Conservation (phyloP, 2,888 invertebrate species). For the Tetheella fluctuosa region DNA sequence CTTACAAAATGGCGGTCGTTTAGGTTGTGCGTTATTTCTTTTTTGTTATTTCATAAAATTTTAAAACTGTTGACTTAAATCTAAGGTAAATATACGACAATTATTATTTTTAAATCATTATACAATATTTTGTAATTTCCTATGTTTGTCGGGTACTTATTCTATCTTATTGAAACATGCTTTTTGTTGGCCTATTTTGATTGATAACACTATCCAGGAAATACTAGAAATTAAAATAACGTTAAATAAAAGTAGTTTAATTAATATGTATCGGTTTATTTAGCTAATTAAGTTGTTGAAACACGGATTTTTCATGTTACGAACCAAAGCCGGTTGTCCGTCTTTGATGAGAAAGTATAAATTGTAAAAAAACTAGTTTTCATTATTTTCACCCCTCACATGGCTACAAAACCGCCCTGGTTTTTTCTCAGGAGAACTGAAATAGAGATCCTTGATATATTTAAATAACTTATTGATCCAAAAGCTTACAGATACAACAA, state of each 20-base stretch:
- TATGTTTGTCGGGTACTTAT: background rate
- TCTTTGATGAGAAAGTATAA: background rate
- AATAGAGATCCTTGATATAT: too few relatives aligned
- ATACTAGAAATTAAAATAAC: background rate
- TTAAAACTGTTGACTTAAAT: slow-evolving; percentile 67
- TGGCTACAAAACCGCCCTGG: background rate
- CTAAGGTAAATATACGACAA: slow-evolving; percentile 52
- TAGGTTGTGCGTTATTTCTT: slow-evolving; percentile 72
- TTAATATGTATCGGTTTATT: background rate
- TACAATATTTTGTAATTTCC: background rate
- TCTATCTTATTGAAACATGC: background rate
- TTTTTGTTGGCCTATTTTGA: background rate
- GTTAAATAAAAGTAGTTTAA: background rate
- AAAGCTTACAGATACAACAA: too few relatives aligned
- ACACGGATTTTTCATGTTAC: background rate
- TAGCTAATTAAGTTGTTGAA: background rate
- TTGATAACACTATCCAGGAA: background rate
- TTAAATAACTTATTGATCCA: too few relatives aligned
- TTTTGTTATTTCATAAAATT: slow-evolving; percentile 68
- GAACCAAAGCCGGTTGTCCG: background rate
- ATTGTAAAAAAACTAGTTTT: background rate
- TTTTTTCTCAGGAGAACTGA: background rate
- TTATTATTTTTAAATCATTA: background rate
- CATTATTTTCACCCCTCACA: background rate
- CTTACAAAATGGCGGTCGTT: slow-evolving; percentile 75